Percentiles rank a stretch among this genome's conserved stretches.
Evolutionary conservation across 1,140 invertebrate species (phyloP).

Genomic region (Cotesia chilonis): DNA sequence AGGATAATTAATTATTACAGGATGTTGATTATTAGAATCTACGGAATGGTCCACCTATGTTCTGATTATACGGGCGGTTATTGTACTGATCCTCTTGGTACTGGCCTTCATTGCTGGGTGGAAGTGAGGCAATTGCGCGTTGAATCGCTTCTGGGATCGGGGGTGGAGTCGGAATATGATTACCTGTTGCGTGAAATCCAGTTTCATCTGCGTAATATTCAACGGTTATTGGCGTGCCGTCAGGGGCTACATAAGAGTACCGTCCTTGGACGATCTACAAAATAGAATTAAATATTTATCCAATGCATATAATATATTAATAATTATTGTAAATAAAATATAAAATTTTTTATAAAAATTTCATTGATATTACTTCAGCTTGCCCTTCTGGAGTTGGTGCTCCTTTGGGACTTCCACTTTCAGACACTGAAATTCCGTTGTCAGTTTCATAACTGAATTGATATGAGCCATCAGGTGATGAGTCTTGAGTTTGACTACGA

Average conservation of each 20-base stretch:
- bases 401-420: conserved; percentile 58
- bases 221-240: conserved; percentile 75
- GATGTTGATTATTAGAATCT: conserved; percentile 43
- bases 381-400: conserved; percentile 53
- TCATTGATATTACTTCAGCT: conserved; percentile 45
- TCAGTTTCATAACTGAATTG: conserved; percentile 60
- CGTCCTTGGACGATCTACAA: conserved; percentile 71
- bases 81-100: conserved; percentile 39
- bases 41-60: conserved; percentile 33
- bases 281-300: conserved; percentile 10
- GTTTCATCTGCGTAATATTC: conserved; percentile 81
- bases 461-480: conserved; percentile 59
- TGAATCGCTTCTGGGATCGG: conserved; percentile 76
- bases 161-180: conserved; percentile 68
- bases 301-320: background rate
- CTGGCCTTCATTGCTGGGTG: conserved; percentile 52
- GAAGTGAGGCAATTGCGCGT: conserved; percentile 68
- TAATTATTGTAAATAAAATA: background rate
- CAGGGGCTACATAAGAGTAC: conserved; percentile 78
- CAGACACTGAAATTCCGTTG: conserved; percentile 61
- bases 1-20: no score
- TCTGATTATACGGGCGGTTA: conserved; percentile 40
- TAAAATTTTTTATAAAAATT: background rate
- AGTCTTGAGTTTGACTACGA: conserved; percentile 55
- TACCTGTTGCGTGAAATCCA: conserved; percentile 72